Evolutionary conservation across 92 coral and sea anemone species (phyloP).

Genomic region (Anthopleura xanthogrammica): DNA sequence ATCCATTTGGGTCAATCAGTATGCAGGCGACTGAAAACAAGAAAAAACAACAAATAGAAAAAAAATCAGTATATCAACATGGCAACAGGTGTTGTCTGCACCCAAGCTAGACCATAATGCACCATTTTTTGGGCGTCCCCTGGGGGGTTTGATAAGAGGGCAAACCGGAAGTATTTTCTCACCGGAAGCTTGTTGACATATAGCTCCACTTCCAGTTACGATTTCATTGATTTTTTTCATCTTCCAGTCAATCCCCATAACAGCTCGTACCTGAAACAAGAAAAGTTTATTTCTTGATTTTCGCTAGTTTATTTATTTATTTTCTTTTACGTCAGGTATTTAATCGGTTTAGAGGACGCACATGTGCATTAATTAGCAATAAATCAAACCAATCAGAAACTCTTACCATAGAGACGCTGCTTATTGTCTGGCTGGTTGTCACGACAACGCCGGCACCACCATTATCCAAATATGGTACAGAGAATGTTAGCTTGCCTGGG

Average conservation of each 20-base stretch:
- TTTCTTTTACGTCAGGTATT: too few species aligned
- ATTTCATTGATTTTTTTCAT: conserved; percentile 78
- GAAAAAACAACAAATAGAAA: not conserved
- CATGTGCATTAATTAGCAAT: not conserved
- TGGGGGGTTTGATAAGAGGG: not conserved
- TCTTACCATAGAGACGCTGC: conserved; percentile 82
- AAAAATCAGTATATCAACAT: not conserved
- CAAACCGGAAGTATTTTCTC: not conserved
- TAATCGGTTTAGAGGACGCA: too few species aligned
- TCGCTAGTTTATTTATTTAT: not conserved
- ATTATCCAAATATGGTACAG: conserved; percentile 85
- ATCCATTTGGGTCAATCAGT: conserved; percentile 81
- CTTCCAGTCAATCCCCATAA: conserved; percentile 90
- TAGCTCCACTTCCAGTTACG: conserved; percentile 69
- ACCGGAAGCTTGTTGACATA: conserved; percentile 68
- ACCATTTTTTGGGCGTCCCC: too few species aligned
- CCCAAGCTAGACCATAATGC: too few species aligned
- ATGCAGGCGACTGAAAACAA: conserved; percentile 62
- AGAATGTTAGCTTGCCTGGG: conserved; percentile 78
- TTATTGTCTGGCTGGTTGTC: conserved; percentile 83
- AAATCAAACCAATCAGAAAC: not conserved
- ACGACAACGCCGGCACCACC: conserved; percentile 88
- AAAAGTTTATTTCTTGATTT: not conserved
- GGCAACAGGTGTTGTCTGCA: not conserved
- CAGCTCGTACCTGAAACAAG: conserved; percentile 73